Percentiles rank a stretch among this genome's conserved stretches.
phyloP scores from a whole-genome alignment of 2,113 vertebrate species.

The Leiothrix lutea region DNA sequence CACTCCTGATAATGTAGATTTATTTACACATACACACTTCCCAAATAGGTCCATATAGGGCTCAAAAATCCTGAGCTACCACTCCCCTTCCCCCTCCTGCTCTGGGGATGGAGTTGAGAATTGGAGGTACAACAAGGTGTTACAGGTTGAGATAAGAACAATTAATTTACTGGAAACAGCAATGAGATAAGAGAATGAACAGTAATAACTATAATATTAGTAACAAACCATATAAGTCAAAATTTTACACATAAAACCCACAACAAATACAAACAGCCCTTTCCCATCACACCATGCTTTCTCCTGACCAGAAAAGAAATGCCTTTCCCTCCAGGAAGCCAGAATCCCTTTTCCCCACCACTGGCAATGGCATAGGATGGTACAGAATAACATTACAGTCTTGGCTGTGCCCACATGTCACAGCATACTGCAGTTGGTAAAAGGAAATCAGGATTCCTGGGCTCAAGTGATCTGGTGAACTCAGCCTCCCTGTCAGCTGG shows the following conservation, averaged over 20 bases:
- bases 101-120: not conserved
- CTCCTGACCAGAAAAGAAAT: not conserved
- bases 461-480: accelerated
- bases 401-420: not conserved
- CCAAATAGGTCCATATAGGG: too few species aligned
- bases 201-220: not conserved
- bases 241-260: not conserved
- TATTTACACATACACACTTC: not conserved
- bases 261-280: accelerated
- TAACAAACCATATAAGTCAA: accelerated
- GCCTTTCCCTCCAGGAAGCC: not conserved
- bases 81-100: not conserved
- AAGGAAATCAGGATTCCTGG: not conserved
- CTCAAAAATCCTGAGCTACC: not conserved
- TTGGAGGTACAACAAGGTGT: not conserved
- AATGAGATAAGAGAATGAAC: not conserved
- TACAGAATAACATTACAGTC: not conserved
- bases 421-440: accelerated
- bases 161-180: not conserved
- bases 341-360: not conserved
- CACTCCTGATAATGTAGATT: not conserved
- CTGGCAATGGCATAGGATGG: not conserved
- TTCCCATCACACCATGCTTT: not conserved
- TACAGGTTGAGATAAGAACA: not conserved
- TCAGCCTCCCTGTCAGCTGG: not conserved